These are phyloP conservation scores for Caloenas nicobarica DNA, from an alignment of 2,113 vertebrate genomes.

Conservation along the genomic window DNA sequence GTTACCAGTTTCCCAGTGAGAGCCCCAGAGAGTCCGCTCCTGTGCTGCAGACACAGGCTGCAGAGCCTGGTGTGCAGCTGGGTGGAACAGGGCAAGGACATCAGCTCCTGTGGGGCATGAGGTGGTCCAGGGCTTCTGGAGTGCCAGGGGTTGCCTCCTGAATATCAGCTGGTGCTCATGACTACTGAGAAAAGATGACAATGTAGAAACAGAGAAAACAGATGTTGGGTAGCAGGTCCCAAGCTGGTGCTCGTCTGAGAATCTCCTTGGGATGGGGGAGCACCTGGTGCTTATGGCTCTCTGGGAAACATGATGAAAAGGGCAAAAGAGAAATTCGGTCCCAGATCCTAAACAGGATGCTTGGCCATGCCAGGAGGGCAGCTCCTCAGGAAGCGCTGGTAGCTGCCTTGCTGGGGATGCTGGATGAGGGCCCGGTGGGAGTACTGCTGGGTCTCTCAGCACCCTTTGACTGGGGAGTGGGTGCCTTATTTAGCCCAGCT, in stretches of 20 bases:
- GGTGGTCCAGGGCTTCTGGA: neutral
- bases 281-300: neutral
- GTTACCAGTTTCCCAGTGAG: neutral
- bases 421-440: neutral
- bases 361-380: neutral
- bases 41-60: neutral
- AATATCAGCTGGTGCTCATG: neutral
- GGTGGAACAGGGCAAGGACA: neutral
- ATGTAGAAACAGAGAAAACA: neutral
- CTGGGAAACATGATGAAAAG: neutral
- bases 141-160: neutral
- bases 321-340: neutral
- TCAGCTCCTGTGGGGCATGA: accelerated
- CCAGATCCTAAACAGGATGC: neutral
- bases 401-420: neutral
- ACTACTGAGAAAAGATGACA: neutral
- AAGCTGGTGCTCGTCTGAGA: neutral
- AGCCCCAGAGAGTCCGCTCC: neutral
- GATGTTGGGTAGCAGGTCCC: neutral
- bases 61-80: neutral
- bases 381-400: neutral
- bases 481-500: neutral
- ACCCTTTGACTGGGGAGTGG: accelerated
- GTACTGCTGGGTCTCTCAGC: neutral
- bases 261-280: neutral